Evolutionary conservation across 2,113 vertebrate genomes (phyloP), one percentile per base, ranked within the genome.

Genomic region (Rhadina sibilatrix): DNA sequence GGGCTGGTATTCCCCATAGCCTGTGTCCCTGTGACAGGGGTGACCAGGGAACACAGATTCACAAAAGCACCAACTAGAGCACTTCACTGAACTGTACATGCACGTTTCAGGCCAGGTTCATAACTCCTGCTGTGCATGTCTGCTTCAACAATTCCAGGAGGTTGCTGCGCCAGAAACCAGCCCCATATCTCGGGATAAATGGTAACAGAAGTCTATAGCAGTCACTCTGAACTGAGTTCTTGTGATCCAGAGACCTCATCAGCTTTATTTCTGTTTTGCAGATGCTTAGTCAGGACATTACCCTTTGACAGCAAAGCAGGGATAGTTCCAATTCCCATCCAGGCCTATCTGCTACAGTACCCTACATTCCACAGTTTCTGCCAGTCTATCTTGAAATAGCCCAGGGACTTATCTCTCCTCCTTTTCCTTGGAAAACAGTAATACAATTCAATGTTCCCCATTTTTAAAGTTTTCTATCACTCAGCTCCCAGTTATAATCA

Each of bases 71-170:
- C 7, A 9, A 37, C 37, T 38, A 38, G 37, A 38, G 52, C 15
- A 8, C 23, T 84, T 85, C 53, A 18, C 59, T 89, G n/a, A 87
- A 57, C 53, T 80, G 50, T 23, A 40, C 15, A 53, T 7, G 5
- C 30, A 53, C 2, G 11, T 47, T 57, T 53, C 56, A 80, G 27
- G 40, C 37, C 46, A 68, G 30, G 42, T 46, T 69, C 4, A 0
- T n/a, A 65, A 70, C 21, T 59, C 30, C 30, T 4, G 3, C 35
- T 3, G 5, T n/a, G 35, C 31, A 37, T 0, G 0, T 37, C 53
- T 27, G 37, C 42, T 33, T 17, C 37, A 78, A 7, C 33, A 35
- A 5, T 42, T 78, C 57, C 77, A 78, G 33, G 22, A 59, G 31
- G 31, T 23, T 75, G 28, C 66, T 66, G 18, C 30, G 22, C 50